phyloP scores from a whole-genome alignment of 2,888 invertebrate genomes.

The Cybosia mesomella region DNA sequence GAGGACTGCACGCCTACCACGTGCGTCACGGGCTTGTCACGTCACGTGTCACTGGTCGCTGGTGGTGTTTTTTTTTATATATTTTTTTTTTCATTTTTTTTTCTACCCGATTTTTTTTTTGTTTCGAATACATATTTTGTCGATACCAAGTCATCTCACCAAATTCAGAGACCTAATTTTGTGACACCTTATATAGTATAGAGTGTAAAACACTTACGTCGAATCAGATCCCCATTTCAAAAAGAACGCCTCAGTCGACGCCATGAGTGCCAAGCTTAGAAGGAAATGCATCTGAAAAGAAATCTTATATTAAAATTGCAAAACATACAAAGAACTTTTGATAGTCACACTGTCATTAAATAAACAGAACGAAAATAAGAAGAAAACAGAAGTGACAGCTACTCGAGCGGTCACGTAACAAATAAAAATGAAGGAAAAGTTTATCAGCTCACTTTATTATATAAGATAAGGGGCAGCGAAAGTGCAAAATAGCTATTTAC shows the following conservation, averaged over 20 bases:
- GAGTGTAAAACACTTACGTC: conserved; percentile 71
- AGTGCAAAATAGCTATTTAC: conserved; percentile 28
- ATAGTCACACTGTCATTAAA: conserved; percentile 17
- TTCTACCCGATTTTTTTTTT: too few species aligned
- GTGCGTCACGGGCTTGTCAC: too few species aligned
- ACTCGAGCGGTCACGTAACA: conserved; percentile 4
- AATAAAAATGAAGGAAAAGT: conserved; percentile 17
- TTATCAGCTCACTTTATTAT: conserved; percentile 33
- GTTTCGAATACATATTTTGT: too few species aligned
- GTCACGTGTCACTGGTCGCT: too few species aligned
- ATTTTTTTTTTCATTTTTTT: too few species aligned
- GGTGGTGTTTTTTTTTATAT: too few species aligned
- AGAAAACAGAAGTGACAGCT: conserved; percentile 22
- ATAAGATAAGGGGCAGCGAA: conserved; percentile 45
- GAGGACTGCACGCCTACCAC: too few species aligned
- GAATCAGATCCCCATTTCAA: conserved; percentile 85
- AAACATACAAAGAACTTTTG: conserved; percentile 16
- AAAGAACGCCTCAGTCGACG: conserved; percentile 84
- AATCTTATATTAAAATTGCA: conserved; percentile 28
- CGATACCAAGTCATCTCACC: too few species aligned
- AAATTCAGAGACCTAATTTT: too few species aligned
- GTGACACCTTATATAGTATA: too few species aligned
- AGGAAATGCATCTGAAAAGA: conserved; percentile 77
- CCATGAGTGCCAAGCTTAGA: conserved; percentile 71
- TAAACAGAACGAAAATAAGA: conserved; percentile 21